Percentiles rank a stretch among this genome's conserved stretches.
phyloP scores from a whole-genome alignment of 2,113 vertebrate species.

The Suncus etruscus region DNA sequence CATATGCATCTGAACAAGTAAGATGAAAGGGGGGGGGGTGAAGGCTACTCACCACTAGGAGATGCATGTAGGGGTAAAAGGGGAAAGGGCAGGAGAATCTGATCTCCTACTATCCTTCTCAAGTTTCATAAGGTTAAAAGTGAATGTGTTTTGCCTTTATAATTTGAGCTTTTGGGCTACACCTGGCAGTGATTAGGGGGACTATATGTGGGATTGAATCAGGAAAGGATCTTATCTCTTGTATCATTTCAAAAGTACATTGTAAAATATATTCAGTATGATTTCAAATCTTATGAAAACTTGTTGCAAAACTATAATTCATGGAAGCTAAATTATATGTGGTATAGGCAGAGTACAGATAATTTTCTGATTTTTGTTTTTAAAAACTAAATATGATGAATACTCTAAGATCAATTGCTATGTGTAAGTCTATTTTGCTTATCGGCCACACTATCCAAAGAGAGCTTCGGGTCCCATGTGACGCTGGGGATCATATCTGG shows the following conservation, averaged over 20 bases:
- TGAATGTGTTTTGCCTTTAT: background rate
- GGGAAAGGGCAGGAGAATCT: background rate
- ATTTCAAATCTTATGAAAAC: background rate
- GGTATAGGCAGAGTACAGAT: background rate
- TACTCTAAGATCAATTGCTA: no score
- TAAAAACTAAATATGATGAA: no score
- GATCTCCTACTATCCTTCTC: background rate
- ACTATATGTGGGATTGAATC: no score
- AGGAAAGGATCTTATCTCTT: background rate
- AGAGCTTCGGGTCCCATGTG: background rate
- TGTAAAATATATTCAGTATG: conserved; percentile 13
- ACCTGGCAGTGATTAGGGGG: no score
- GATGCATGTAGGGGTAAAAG: no score
- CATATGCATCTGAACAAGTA: no score
- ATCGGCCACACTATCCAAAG: background rate
- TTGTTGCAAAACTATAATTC: no score
- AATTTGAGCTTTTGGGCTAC: no score
- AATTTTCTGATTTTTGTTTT: background rate
- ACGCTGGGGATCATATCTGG: background rate
- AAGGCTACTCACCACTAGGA: no score
- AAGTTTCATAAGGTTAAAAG: background rate
- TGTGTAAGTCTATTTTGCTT: no score
- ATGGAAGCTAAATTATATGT: conserved; percentile 15
- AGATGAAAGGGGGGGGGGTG: no score
- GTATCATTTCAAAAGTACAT: conserved; percentile 33